Evolutionary conservation across 2,797 vertebrate genomes (phyloP).

Genomic region (Lycodopsis pacificus): DNA sequence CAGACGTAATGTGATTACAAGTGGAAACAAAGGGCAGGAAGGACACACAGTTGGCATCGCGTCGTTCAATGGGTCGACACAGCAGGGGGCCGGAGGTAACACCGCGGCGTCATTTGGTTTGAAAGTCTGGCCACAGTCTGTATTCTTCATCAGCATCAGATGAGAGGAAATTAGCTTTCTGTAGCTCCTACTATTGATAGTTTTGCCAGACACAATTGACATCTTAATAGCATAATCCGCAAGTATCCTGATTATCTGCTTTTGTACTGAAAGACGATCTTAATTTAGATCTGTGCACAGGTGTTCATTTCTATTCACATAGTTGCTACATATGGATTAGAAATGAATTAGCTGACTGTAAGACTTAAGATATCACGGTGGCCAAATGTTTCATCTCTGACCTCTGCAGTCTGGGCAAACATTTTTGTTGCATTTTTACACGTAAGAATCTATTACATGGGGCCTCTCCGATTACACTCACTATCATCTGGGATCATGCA

Average conservation of each 20-base stretch:
- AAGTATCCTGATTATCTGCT: background rate
- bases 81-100: too few relatives aligned
- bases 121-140: too few relatives aligned
- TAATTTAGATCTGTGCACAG: background rate
- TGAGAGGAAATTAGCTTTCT: background rate
- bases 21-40: too few relatives aligned
- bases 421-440: constrained; percentile 8
- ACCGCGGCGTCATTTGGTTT: too few relatives aligned
- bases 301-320: constrained; percentile 4
- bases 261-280: background rate
- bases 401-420: background rate
- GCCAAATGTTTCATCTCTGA: constrained; percentile 9
- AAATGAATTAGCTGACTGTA: background rate
- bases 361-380: background rate
- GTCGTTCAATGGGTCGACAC: too few relatives aligned
- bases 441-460: constrained; percentile 11
- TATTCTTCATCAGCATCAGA: background rate
- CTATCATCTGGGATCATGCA: constrained; percentile 11
- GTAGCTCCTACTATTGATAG: background rate
- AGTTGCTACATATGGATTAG: background rate
- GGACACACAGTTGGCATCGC: too few relatives aligned
- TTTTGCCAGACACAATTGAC: background rate
- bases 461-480: constrained; percentile 11
- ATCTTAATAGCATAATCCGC: background rate
- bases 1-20: too few relatives aligned